Conservation (phyloP, 2,113 vertebrate species). For the Mustelus asterias region DNA sequence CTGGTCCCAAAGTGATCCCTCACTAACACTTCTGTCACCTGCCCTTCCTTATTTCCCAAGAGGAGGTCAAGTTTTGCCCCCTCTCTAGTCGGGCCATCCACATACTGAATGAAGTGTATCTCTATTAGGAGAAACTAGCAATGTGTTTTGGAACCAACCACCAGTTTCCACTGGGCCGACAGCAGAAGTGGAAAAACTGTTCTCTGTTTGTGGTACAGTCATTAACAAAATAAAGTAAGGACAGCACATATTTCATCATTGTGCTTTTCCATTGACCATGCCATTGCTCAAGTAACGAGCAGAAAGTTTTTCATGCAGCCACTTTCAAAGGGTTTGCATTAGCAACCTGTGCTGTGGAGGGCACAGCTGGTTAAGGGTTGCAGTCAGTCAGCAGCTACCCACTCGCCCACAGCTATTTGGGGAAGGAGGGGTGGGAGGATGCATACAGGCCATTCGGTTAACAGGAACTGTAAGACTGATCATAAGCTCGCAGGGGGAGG, state of each 20-base stretch:
- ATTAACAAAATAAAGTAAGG: neutral
- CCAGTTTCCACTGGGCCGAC: neutral
- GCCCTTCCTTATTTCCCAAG: too few relatives aligned
- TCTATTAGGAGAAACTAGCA: neutral
- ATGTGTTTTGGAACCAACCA: neutral
- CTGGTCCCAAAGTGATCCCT: too few relatives aligned
- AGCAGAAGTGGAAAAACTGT: neutral
- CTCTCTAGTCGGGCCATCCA: too few relatives aligned
- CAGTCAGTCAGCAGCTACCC: neutral
- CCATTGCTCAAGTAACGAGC: neutral
- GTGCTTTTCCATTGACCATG: neutral
- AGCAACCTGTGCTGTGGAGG: neutral
- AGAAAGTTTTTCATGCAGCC: neutral
- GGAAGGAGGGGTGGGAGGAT: too few relatives aligned
- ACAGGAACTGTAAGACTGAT: neutral
- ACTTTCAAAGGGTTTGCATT: neutral
- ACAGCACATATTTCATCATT: neutral
- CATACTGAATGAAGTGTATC: neutral
- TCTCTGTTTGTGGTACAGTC: neutral
- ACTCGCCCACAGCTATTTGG: neutral
- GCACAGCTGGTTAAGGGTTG: neutral
- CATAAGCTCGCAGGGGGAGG: neutral
- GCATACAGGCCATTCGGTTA: neutral
- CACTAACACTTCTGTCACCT: too few relatives aligned
- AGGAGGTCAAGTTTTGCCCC: too few relatives aligned